Base-by-base conservation (phyloP, 2,888 invertebrate species). In the Xestia xanthographa region DNA sequence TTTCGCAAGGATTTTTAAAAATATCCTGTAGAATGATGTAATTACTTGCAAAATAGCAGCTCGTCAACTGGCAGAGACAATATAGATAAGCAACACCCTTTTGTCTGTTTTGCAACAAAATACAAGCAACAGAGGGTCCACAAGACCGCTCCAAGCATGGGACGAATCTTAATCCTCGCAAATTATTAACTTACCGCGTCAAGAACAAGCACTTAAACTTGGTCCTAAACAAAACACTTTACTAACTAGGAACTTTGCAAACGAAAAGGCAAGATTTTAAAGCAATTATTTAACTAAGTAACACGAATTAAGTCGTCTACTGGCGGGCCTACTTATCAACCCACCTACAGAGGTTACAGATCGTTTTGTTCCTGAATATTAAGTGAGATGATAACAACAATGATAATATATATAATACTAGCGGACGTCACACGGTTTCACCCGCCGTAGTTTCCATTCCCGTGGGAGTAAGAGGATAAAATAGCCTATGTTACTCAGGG, bases 191-290 rank as follows among this genome's bases (percentile, higher is more conserved):
- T 70, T 67, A 72, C 80, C 43, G 66, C 66, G 45, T 77, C 56
- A 65, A 62, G 12, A 63, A 80, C 76, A 81, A 82, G 74, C 74
- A 70, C 79, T 78, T 69, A 73, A 82, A 86, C 69, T 84, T 76
- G 68, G 60, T 45, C 26, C 9, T 5, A 60, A 80, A 80, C 72
- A n/a, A 66, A 77, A 78, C 75, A 75, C 62, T 67, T 58, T 74
- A 77, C 67, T 71, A 66, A 83, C 75, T 77, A 60, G 20, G 22
- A 81, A 85, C 68, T 83, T 79, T 12, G 29, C 62, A 60, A 78
- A 78, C 38, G 80, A 84, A 83, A 82, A 75, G 74, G 70, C 80
- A 75, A 85, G 74, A 68, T 83, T 85, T 80, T 80, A 75, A 83
- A 77, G 66, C 58, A 83, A 82, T 82, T 79, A 79, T 80, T 86